Base-by-base conservation (phyloP, 2,888 invertebrate genomes). In the Dryocosmus kuriphilus region DNA sequence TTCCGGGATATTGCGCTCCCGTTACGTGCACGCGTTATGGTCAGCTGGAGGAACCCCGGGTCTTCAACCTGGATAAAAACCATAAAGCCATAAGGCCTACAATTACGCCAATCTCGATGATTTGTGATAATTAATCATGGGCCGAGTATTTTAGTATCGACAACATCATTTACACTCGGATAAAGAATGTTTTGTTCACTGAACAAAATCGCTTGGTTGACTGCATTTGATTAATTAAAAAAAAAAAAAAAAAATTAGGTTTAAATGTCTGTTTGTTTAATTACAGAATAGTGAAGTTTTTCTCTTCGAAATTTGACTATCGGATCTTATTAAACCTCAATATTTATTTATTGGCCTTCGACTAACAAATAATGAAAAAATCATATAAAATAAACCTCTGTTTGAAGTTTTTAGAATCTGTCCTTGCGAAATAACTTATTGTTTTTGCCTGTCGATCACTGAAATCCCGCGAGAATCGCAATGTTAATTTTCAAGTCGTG, bases 1-100 rank as follows among this genome's bases (percentile, higher is more conserved):
- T 89, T 89, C 87, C 88, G 86, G 87, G 84, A 88, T 89, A 89
- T 89, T 87, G 86, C 85, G 77, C 82, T 85, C 84, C 85, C 82
- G 46, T 71, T 71, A 71, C 84, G 60, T 55, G 55, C 55, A 55
- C 55, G 55, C 81, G 77, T 80, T 80, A 84, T 80, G 88, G 86
- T 89, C 89, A 88, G 89, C 88, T 89, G 89, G 79, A 80, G 85
- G 71, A 46, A 77, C 60, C 75, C 77, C 35, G n/a, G 46, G 46
- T 65, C 76, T 76, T 77, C 73, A 81, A 82, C 81, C 85, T 78
- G 80, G 77, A 82, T 78, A 82, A 81, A 81, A 81, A 84, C 81
- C 84, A 84, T 83, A 86, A 86, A 85, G 83, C 86, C 87, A 88
- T 87, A 87, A 87, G 88, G 87, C 87, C 84, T 75, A 79, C 86